Evolutionary conservation across 2,888 invertebrate genomes (phyloP).

Genomic region (Erynnis tages): DNA sequence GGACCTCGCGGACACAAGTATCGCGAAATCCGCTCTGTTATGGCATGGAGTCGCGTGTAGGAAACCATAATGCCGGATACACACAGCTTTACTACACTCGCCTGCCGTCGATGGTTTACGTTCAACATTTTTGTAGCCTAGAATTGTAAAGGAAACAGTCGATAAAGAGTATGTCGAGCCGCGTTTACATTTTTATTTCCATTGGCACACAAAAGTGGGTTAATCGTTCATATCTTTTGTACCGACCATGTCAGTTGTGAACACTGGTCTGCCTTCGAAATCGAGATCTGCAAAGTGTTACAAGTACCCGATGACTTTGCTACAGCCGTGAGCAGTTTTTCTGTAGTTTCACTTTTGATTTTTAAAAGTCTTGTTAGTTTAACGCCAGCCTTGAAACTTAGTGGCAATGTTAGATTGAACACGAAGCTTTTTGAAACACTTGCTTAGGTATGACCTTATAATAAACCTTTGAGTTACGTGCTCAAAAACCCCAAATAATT

Average conservation of each 20-base stretch:
- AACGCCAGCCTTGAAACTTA: background rate
- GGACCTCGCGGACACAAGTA: conserved; percentile 8
- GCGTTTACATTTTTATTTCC: conserved; percentile 31
- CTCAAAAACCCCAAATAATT: too few relatives aligned
- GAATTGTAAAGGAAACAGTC: too few relatives aligned
- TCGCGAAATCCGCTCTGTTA: background rate
- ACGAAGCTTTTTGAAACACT: too few relatives aligned
- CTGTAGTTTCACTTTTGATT: conserved; percentile 19
- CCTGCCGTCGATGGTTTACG: background rate
- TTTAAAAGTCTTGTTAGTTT: background rate
- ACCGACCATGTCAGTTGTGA: conserved; percentile 32
- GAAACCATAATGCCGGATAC: too few relatives aligned
- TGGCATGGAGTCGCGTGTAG: too few relatives aligned
- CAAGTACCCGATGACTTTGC: conserved; percentile 19
- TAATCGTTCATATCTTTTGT: conserved; percentile 41
- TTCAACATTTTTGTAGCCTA: background rate
- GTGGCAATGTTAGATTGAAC: background rate
- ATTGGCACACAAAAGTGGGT: conserved; percentile 35
- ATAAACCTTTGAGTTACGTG: background rate
- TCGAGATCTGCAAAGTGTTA: conserved; percentile 17
- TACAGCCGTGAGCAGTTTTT: conserved; percentile 1
- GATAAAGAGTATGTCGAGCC: conserved; percentile 22
- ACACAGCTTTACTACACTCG: background rate
- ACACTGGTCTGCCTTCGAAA: conserved; percentile 33
- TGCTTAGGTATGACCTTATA: too few relatives aligned